A percentile compares a stretch with the other conserved stretches of the same genome.
Conservation (phyloP, 64 coral and sea anemone species). For the Catalaphyllia jardinei region DNA sequence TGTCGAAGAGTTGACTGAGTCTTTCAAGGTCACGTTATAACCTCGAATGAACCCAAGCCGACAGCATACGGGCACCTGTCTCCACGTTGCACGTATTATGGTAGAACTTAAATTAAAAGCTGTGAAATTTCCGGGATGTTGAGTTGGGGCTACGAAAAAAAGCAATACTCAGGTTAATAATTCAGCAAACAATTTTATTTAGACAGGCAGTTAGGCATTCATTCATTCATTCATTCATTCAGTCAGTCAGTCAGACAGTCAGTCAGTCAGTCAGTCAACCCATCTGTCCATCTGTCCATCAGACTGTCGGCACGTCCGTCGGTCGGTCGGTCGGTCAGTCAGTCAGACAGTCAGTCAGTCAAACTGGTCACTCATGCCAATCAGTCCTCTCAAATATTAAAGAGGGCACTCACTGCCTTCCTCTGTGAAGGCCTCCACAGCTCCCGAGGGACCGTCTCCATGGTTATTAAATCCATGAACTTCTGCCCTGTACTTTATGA, state of each 20-base stretch:
- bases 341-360: neutral
- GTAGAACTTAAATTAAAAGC: constrained; percentile 78
- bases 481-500: constrained; percentile 22
- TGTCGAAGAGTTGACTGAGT: neutral
- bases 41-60: constrained; percentile 57
- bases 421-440: constrained; percentile 6
- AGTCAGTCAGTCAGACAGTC: neutral
- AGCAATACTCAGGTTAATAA: neutral
- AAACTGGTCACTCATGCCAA: neutral
- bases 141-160: constrained; percentile 50
- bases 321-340: neutral
- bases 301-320: neutral
- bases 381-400: neutral
- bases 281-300: neutral
- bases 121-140: constrained; percentile 31
- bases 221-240: neutral
- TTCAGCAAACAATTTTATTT: neutral
- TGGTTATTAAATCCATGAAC: constrained; percentile 37
- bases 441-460: constrained; percentile 13
- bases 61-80: constrained; percentile 50
- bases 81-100: constrained; percentile 44
- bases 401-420: constrained; percentile 26
- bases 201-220: neutral
- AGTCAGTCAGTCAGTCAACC: neutral
- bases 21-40: constrained; percentile 46